These are phyloP conservation scores for Caenorhabditis afra DNA, from an alignment of 2,888 invertebrate genomes.

Conservation along the genomic window DNA sequence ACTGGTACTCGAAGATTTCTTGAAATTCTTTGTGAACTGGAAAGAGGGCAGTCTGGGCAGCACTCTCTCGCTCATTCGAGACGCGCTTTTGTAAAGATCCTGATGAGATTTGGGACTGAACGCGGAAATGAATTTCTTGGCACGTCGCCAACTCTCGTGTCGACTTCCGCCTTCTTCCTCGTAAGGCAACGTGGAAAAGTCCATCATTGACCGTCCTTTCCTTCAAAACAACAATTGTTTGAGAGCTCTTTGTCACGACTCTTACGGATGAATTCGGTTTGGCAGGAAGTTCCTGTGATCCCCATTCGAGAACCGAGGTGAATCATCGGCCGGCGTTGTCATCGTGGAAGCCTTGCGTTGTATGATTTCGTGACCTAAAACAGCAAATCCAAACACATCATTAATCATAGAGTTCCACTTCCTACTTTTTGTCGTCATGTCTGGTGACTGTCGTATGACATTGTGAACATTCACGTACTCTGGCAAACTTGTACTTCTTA, in stretches of 20 bases:
- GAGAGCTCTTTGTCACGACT: background rate
- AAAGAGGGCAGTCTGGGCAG: background rate
- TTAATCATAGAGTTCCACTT: constrained; percentile 20
- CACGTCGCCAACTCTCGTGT: constrained; percentile 64
- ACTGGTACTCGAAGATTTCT: constrained; percentile 64
- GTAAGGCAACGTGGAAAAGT: constrained; percentile 56
- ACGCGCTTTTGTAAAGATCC: constrained; percentile 50
- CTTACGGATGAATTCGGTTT: constrained; percentile 29
- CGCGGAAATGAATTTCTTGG: constrained; percentile 68
- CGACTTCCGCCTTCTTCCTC: constrained; percentile 49
- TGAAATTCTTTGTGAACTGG: constrained; percentile 24
- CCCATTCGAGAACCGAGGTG: constrained; percentile 38
- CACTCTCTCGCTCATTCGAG: constrained; percentile 14
- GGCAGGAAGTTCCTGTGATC: constrained; percentile 36
- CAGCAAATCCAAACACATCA: background rate
- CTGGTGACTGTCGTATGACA: constrained; percentile 27
- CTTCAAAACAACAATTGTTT: constrained; percentile 16
- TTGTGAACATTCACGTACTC: constrained; percentile 59
- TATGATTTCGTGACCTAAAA: constrained; percentile 47
- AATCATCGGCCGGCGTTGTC: constrained; percentile 42
- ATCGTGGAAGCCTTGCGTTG: constrained; percentile 57
- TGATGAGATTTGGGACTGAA: constrained; percentile 66
- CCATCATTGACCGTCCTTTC: constrained; percentile 64
- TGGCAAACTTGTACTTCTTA: constrained; percentile 56
- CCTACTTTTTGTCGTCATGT: constrained; percentile 9